phyloP scores from a whole-genome alignment of 2,113 vertebrate species.

The Labeo rohita region DNA sequence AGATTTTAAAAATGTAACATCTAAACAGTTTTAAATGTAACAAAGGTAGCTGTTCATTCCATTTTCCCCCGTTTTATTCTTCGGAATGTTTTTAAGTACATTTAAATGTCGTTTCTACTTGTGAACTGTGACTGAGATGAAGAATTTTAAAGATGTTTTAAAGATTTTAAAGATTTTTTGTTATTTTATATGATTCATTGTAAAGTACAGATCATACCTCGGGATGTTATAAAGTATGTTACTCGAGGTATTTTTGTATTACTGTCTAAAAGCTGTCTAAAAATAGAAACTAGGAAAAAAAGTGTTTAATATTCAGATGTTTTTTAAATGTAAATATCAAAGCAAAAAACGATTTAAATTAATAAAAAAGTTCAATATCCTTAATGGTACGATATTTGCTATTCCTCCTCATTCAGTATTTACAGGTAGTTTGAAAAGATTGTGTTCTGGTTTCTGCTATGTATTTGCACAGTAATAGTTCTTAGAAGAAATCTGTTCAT shows the following conservation, averaged over 20 bases:
- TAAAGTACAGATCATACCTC: constrained; percentile 19
- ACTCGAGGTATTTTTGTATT: constrained; percentile 5
- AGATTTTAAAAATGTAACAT: too few relatives aligned
- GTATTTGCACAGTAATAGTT: constrained; percentile 6
- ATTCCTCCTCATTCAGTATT: too few relatives aligned
- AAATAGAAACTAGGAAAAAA: not conserved
- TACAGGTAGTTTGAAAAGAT: not conserved
- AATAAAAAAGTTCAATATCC: not conserved
- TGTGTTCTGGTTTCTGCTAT: not conserved
- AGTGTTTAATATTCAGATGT: not conserved
- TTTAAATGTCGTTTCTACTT: not conserved
- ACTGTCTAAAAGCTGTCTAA: constrained; percentile 2
- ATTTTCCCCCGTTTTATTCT: not conserved
- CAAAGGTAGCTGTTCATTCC: not conserved
- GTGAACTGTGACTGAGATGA: constrained; percentile 10
- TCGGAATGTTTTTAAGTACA: too few relatives aligned
- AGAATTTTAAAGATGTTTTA: too few relatives aligned
- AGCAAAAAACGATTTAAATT: not conserved
- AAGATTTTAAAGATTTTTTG: not conserved
- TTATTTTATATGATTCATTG: constrained; percentile 7
- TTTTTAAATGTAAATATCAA: not conserved
- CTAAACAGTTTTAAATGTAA: not conserved
- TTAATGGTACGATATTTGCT: not conserved
- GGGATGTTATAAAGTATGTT: not conserved
- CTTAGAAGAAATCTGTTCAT: constrained; percentile 15